Evolutionary conservation across 2,797 vertebrate species (phyloP), one percentile per base, ranked within the genome.

Genomic region (Typhlichthys eigenmanni): DNA sequence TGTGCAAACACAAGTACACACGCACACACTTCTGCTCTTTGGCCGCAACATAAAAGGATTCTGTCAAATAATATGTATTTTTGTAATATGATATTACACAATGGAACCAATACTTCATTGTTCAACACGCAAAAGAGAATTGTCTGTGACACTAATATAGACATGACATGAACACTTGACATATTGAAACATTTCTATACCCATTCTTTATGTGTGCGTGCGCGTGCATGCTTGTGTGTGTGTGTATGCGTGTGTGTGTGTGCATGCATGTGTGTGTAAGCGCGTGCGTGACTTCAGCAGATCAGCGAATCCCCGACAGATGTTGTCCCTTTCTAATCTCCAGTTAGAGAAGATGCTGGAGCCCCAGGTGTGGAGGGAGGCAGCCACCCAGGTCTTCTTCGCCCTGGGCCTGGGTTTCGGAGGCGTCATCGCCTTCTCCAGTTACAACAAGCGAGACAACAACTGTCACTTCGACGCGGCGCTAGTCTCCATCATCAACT

Each of bases 401-500:
- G 97, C 97, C 13, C 82, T 99, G 49, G 97, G 97, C 2, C 82
- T 99, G 64, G 97, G 97, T 46, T 99, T 99, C 0, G 97, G 97
- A 2, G 97, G 97, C 0, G 97, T 99, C 86, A 99, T 99, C 0
- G 97, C 97, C 55, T 98, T 99, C 88, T 98, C 97, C 81, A 98
- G 96, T 88, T 99, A 98, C 93, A 99, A 99, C 89, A 99, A 99
- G 72, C 94, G 95, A 63, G 95, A 98, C 90, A 99, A 99, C 89
- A 99, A 99, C 91, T 99, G 97, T 79, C 97, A 99, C 83, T 99
- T 99, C 0, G 97, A 99, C 0, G 97, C 97, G 0, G 88, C 94
- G 0, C 91, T 99, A 0, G 97, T 99, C 70, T 97, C 97, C 78
- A 67, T 95, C 83, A 98, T 99, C 84, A 99, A 99, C 84, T 99